Conservation (phyloP, 2,888 invertebrate genomes). For the Melangyna quadrimaculata region DNA sequence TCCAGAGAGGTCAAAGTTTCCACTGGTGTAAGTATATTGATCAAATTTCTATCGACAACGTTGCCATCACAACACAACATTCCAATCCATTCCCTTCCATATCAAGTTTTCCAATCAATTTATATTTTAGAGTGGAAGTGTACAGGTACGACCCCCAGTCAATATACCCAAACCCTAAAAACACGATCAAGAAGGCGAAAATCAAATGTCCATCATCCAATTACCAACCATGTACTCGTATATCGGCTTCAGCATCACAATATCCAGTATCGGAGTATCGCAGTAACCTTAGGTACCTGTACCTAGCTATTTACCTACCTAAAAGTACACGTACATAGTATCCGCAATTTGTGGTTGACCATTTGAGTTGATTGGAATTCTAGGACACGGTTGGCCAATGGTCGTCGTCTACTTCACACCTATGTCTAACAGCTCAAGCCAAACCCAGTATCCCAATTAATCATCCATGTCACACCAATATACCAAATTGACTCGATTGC, state of each 20-base stretch:
- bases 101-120: too few relatives aligned
- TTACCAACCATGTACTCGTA: not conserved
- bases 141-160: too few relatives aligned
- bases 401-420: conserved; percentile 30
- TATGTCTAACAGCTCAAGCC: conserved; percentile 17
- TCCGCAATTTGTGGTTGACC: conserved; percentile 24
- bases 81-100: not conserved
- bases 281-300: not conserved
- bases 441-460: conserved; percentile 40
- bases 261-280: not conserved
- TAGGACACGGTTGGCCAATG: not conserved
- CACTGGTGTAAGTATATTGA: too few relatives aligned
- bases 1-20: too few relatives aligned
- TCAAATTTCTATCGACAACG: too few relatives aligned
- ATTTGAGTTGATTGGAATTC: conserved; percentile 30
- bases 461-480: conserved; percentile 56
- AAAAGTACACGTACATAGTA: not conserved
- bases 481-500: conserved; percentile 59
- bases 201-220: conserved; percentile 12
- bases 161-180: not conserved
- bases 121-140: too few relatives aligned
- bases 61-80: not conserved
- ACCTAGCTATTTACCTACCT: too few relatives aligned
- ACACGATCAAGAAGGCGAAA: not conserved
- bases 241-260: not conserved